Evolutionary conservation across 2,113 vertebrate genomes (phyloP), one percentile per base, ranked within the genome.

Genomic region (Cephalopholis sonnerati): DNA sequence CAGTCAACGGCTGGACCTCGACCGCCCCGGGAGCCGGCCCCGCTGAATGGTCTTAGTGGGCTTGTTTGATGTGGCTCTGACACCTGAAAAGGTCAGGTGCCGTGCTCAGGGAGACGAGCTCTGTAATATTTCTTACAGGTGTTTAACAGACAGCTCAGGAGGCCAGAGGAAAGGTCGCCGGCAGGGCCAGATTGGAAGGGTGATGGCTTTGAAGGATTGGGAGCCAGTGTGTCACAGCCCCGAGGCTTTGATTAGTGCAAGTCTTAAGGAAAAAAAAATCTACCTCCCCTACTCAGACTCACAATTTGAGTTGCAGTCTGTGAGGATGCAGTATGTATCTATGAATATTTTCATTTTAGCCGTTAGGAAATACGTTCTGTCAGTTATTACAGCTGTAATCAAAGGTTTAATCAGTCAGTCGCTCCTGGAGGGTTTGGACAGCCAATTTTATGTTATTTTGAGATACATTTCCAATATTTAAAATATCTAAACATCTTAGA

Each of bases 121-220:
- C 87, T 84, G 90, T 90, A 94, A 93, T 94, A 92, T 94, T 93
- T 94, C 92, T 93, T 93, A 93, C 92, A 94, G 93, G 92, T 93
- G 89, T 94, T 94, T 91, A 93, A 91, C 93, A 92, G 91, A 84
- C 87, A 89, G 91, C 90, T 89, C 86, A 81, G 85, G 84, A 92
- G 91, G 87, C 86, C 79, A 51, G 82, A 62, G 83, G 85, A 93
- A 92, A 93, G 91, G 92, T 93, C 88, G 84, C 75, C 32, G 13
- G 32, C 84, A 48, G 87, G 76, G 78, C 82, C 65, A 81, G 90
- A 84, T 79, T 81, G 79, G 81, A 80, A 48, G 78, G 69, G 66
- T 77, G 84, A 91, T 85, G 81, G 82, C 91, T 92, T 89, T 92
- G 89, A 94, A 90, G 83, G 82, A 89, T 55, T 58, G 46, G 78